These are phyloP conservation scores for Acanthosepion lycidas DNA, from an alignment of 2,888 invertebrate species.

Conservation along the genomic window DNA sequence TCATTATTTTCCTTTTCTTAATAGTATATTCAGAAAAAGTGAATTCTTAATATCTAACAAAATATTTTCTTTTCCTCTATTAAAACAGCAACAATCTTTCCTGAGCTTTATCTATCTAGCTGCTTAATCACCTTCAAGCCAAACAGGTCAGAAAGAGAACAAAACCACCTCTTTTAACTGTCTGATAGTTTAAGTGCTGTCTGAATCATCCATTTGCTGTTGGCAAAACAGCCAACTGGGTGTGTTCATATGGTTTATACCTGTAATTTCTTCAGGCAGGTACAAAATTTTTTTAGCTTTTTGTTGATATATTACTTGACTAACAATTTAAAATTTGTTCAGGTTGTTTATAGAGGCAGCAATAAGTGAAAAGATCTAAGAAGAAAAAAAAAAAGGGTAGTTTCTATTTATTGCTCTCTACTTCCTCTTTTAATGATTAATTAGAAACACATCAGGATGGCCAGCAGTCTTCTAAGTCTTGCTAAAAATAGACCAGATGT, in stretches of 20 bases:
- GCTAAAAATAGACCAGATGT: background rate
- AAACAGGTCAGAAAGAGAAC: background rate
- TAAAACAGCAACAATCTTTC: background rate
- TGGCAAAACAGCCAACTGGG: background rate
- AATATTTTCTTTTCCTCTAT: background rate
- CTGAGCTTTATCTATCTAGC: background rate
- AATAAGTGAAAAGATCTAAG: too few species aligned
- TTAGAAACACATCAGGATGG: constrained; percentile 23
- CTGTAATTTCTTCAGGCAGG: background rate
- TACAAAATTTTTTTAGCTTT: background rate
- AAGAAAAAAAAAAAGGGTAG: background rate
- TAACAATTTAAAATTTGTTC: background rate
- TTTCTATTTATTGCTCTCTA: background rate
- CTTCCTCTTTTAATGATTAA: background rate
- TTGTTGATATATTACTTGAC: background rate
- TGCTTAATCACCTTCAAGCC: constrained; percentile 8
- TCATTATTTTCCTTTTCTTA: too few species aligned
- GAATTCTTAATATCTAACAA: background rate
- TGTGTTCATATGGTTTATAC: background rate
- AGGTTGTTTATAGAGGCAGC: background rate
- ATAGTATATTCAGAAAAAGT: too few species aligned
- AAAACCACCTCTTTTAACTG: background rate
- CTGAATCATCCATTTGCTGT: constrained; percentile 22
- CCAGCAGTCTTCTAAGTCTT: background rate
- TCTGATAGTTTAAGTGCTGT: background rate